Percentiles rank a stretch among this genome's conserved stretches.
Conservation (phyloP, 2,113 vertebrate species). For the Aix galericulata region DNA sequence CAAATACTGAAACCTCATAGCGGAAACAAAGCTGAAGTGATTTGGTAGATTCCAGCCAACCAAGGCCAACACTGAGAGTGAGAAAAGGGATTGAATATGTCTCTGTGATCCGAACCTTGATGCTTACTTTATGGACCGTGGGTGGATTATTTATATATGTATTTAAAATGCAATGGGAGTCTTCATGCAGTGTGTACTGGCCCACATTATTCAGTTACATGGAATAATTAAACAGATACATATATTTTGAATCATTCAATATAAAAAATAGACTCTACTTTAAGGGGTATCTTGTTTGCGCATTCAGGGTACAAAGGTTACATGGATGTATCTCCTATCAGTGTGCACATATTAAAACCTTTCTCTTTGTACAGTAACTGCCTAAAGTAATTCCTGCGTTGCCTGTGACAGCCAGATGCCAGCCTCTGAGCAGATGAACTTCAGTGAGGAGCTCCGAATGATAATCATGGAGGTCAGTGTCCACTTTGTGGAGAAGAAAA, state of each 20-base stretch:
- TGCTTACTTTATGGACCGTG: neutral
- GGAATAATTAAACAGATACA: neutral
- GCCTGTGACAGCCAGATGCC: neutral
- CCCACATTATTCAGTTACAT: neutral
- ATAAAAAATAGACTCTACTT: neutral
- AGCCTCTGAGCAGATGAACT: neutral
- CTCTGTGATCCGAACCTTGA: neutral
- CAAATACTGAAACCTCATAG: neutral
- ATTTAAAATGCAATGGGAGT: too few species aligned
- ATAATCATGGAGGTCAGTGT: slow-evolving; percentile 52
- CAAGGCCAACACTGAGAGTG: accelerated
- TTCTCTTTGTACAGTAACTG: neutral
- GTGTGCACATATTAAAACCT: accelerated
- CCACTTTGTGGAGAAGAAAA: neutral
- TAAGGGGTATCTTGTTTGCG: neutral
- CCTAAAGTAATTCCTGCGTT: neutral
- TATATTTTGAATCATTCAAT: neutral
- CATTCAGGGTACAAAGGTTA: neutral
- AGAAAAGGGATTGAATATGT: accelerated
- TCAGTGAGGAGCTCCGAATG: slow-evolving; percentile 46
- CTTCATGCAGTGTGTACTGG: neutral
- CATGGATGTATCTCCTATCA: neutral
- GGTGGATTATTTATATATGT: neutral
- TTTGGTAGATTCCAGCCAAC: neutral
- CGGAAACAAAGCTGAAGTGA: neutral